Base-by-base conservation (phyloP, 2,113 vertebrate species). In the Bubo scandiacus region DNA sequence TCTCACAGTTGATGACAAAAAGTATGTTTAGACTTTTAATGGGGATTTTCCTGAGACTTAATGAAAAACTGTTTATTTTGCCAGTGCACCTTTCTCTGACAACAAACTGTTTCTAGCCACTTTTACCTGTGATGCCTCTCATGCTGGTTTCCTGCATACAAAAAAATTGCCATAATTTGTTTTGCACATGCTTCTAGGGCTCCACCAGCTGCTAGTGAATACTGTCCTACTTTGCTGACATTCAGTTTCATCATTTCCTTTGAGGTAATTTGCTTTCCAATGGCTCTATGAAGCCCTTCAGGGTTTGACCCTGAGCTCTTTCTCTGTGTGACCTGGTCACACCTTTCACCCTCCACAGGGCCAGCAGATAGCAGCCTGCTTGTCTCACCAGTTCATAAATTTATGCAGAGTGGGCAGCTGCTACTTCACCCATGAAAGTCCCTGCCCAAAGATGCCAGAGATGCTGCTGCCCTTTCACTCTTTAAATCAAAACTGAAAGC, bases 401-500 rank as follows among this genome's bases (percentile, higher is more conserved):
- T 62, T 66, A 81, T 87, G 85, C 51, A 92, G 93, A 62, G 36
- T 49, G 30, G 85, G 84, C 54, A 90, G 81, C 72, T 96, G 71
- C 74, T 95, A 30, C 65, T 93, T 95, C 87, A 81, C 80, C 68
- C 51, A 12, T 70, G 65, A 81, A 93, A 94, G 80, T 87, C 66
- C 29, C 32, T 94, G 77, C 34, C 80, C 82, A 62, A 70, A 92
- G 67, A 86, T 95, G 67, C 85, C 88, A 85, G 77, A 70, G 58
- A 94, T 92, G 79, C 85, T 92, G 63, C 62, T 95, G 30, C 52
- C 54, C 81, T 95, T 80, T 94, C 83, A 84, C 63, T 94, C 77
- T 95, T 94, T 94, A 92, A 88, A 96, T 94, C 94, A 96, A 83
- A 77, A 89, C 62, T 62, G 51, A 93, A 95, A 91, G 55, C 81